Percentiles rank a stretch among this genome's conserved stretches.
phyloP scores from a whole-genome alignment of 2,797 vertebrate species.

The Pangasius mekongensis region DNA sequence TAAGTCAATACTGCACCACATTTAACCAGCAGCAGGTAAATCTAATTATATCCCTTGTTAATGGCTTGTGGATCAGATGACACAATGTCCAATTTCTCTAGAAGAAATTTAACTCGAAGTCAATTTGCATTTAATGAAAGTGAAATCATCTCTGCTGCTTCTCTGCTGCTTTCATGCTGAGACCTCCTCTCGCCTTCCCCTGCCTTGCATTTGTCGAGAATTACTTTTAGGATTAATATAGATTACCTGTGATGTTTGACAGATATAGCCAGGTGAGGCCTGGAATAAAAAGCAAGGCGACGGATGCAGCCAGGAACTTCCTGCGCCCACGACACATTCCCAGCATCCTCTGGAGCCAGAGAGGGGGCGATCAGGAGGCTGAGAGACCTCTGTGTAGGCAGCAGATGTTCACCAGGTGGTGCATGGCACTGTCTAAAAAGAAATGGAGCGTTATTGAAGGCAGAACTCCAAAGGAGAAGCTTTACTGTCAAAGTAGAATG shows the following conservation, averaged over 20 bases:
- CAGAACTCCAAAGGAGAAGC: not conserved
- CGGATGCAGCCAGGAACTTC: slow-evolving; percentile 94
- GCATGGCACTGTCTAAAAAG: slow-evolving; percentile 83
- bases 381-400: slow-evolving; percentile 82
- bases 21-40: slow-evolving; percentile 6
- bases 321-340: slow-evolving; percentile 98
- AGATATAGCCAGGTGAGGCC: slow-evolving; percentile 96
- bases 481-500: not conserved
- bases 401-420: slow-evolving; percentile 77
- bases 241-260: slow-evolving; percentile 90
- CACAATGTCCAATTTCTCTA: slow-evolving; percentile 4
- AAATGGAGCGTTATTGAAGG: slow-evolving; percentile 2
- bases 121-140: slow-evolving; percentile 5
- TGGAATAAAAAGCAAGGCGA: slow-evolving; percentile 92
- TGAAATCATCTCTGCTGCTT: slow-evolving; percentile 10
- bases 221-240: not conserved
- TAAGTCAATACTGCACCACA: not conserved
- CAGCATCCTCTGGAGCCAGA: slow-evolving; percentile 89
- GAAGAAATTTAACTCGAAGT: not conserved
- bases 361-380: slow-evolving; percentile 69
- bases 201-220: not conserved
- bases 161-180: not conserved
- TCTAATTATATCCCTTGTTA: not conserved
- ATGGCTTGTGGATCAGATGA: slow-evolving; percentile 3
- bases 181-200: not conserved